Evolutionary conservation across 2,888 invertebrate species (phyloP).

Genomic region (Notocelia uddmanniana): DNA sequence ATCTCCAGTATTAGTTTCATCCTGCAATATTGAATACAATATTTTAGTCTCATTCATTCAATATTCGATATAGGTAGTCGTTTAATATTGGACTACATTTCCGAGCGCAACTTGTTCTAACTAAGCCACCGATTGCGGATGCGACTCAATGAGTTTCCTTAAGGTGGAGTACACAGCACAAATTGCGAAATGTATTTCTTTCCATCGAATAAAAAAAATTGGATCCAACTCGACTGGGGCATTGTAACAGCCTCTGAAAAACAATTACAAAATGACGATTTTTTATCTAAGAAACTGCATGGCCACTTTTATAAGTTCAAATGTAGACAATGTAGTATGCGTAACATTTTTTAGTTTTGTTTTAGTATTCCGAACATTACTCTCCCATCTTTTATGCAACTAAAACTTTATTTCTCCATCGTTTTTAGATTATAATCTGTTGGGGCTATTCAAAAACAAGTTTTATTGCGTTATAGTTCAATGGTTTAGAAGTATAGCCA

Average conservation of each 20-base stretch:
- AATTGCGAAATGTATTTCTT: too few species aligned
- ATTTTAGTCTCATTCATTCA: neutral
- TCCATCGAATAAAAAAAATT: too few species aligned
- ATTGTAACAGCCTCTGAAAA: too few species aligned
- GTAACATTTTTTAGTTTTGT: too few species aligned
- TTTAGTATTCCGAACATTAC: neutral
- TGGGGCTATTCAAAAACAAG: neutral
- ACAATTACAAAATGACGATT: too few species aligned
- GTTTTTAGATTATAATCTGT: neutral
- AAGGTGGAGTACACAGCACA: too few species aligned
- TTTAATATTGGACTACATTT: neutral
- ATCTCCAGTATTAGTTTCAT: neutral
- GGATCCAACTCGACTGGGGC: too few species aligned
- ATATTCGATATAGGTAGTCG: neutral
- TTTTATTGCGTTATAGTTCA: neutral
- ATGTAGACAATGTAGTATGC: too few species aligned
- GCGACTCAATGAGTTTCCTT: too few species aligned
- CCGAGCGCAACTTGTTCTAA: neutral
- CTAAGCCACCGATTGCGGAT: too few species aligned
- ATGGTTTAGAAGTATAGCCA: neutral
- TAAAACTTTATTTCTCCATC: neutral
- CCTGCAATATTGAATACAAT: constrained; percentile 5
- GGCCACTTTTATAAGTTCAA: too few species aligned
- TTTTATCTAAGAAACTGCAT: too few species aligned
- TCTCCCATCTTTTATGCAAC: neutral